Evolutionary conservation across 2,888 invertebrate genomes (phyloP), one percentile per base, ranked within the genome.

Genomic region (Crematogaster levior): DNA sequence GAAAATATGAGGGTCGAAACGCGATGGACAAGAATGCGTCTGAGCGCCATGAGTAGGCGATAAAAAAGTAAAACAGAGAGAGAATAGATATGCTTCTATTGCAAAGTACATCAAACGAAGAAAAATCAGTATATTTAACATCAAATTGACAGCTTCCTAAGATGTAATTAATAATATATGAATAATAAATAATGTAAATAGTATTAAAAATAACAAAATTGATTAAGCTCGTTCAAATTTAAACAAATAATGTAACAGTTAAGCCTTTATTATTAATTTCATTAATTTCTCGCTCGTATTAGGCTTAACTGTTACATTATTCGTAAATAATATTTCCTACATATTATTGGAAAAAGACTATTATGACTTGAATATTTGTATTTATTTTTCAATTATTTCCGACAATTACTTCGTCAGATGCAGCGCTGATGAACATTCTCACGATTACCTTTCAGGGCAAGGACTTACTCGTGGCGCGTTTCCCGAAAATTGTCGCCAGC

Each of bases 401-500:
- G 4, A 66, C 37, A 51, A 53, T 5, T n/a, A 12, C 5, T 34
- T 60, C 5, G 72, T 72, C 43, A 72, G 72, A 72, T 24, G 40
- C 15, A n/a, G 18, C 21, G 18, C 27, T 53, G 70, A 53, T 66
- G 37, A 75, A 48, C 27, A 77, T 53, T 83, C 65, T 43, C 18
- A 24, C 66, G 48, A 81, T 83, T 81, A 73, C 79, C 70, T 73
- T 80, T 37, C 9, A 85, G 72, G 34, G 15, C 21, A 43, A n/a
- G 66, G 21, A 7, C n/a, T 18, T 61, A 34, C 15, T 5, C 18
- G 7, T 53, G 58, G 60, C 46, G n/a, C n/a, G 84, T 84, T 85
- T 84, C 74, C 63, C 24, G 70, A 81, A 70, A 82, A 84, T 70
- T 61, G 53, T 70, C 75, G n/a, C 53, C 61, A 43, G n/a, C 84